Conservation (phyloP, 2,888 invertebrate species). For the Deladenus siricidicola region DNA sequence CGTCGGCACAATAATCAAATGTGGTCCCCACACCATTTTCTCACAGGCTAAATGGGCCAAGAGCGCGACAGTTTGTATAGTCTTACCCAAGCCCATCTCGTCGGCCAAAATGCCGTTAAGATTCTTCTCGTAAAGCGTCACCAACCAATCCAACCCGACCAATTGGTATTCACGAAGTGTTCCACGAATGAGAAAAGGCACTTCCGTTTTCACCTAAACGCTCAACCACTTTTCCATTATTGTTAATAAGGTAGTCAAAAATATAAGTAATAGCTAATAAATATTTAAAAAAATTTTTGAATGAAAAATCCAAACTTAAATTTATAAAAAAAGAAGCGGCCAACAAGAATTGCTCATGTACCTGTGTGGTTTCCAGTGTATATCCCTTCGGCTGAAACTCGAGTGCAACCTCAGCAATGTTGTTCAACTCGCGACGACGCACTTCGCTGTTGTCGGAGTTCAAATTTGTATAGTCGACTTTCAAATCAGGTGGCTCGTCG, state of each 20-base stretch:
- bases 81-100: slow-evolving; percentile 69
- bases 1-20: slow-evolving; percentile 94
- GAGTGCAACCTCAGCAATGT: slow-evolving; percentile 69
- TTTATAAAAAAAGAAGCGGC: too few relatives aligned
- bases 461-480: slow-evolving; percentile 38
- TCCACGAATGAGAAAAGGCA: slow-evolving; percentile 84
- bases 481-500: slow-evolving; percentile 17
- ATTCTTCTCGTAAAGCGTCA: slow-evolving; percentile 86
- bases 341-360: too few relatives aligned
- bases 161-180: slow-evolving; percentile 87
- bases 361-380: slow-evolving; percentile 68
- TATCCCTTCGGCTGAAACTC: slow-evolving; percentile 96
- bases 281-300: not conserved
- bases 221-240: too few relatives aligned
- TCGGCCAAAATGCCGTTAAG: slow-evolving; percentile 77
- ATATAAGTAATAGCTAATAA: not conserved
- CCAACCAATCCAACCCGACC: slow-evolving; percentile 92
- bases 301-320: too few relatives aligned
- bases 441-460: slow-evolving; percentile 38
- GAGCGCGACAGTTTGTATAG: slow-evolving; percentile 84
- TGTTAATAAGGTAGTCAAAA: too few relatives aligned
- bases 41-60: slow-evolving; percentile 87
- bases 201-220: slow-evolving; percentile 65
- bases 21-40: slow-evolving; percentile 90
- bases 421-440: slow-evolving; percentile 42